Percentiles rank a stretch among this genome's conserved stretches.
Evolutionary conservation across 2,113 vertebrate genomes (phyloP).

Genomic region (Typhlomys cinereus): DNA sequence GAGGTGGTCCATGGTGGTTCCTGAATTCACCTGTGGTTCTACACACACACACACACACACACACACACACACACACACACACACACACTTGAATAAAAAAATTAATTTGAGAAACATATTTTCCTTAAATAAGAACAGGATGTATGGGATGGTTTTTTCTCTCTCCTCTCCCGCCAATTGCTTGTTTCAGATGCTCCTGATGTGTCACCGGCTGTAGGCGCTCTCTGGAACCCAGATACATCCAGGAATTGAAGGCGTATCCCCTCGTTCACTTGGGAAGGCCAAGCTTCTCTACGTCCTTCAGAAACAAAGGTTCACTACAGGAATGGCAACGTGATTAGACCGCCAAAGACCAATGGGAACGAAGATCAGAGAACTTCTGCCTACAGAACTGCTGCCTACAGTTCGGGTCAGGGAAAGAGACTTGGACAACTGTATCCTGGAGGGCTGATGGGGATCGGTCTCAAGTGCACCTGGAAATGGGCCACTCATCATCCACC

Average conservation of each 20-base stretch:
- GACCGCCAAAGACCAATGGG: background rate
- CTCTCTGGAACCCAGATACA: background rate
- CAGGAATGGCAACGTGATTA: background rate
- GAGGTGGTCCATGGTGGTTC: too few species aligned
- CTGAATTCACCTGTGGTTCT: too few species aligned
- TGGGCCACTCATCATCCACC: background rate
- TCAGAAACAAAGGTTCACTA: constrained; percentile 14
- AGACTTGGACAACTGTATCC: background rate
- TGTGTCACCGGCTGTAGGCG: background rate
- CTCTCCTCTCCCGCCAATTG: background rate
- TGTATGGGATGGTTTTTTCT: background rate
- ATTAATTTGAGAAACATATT: background rate
- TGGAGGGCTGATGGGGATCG: background rate
- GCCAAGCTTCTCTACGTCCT: background rate
- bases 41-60: too few species aligned
- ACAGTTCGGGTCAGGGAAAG: background rate
- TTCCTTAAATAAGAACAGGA: background rate
- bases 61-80: too few species aligned
- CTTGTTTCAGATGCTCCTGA: background rate
- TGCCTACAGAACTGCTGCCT: background rate
- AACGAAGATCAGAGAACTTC: background rate
- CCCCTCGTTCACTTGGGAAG: background rate
- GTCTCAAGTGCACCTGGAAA: background rate
- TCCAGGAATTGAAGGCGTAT: background rate
- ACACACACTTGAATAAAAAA: too few species aligned